These are phyloP conservation scores for Microplitis manilae DNA, from an alignment of 2,888 invertebrate genomes.

Conservation along the genomic window DNA sequence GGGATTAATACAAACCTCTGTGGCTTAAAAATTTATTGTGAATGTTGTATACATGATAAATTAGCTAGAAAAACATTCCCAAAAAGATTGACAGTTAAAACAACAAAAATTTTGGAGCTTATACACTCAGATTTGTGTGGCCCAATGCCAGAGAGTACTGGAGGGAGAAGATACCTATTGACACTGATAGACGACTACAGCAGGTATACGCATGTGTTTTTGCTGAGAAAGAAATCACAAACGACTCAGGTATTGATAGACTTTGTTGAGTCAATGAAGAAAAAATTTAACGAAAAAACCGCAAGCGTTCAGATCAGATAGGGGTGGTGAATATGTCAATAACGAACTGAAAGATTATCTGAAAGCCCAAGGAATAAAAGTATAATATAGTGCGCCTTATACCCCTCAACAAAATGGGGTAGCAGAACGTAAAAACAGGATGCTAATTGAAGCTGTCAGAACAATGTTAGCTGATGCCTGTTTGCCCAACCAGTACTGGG, in stretches of 20 bases:
- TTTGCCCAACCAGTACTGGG: conserved; percentile 40
- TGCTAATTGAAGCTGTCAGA: conserved; percentile 50
- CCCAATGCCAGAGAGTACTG: conserved; percentile 55
- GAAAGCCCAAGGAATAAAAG: conserved; percentile 53
- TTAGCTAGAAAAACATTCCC: conserved; percentile 53
- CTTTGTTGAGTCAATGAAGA: conserved; percentile 25
- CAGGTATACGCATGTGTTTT: conserved; percentile 53
- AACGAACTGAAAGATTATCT: conserved; percentile 49
- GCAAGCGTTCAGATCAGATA: conserved; percentile 50
- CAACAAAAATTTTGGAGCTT: conserved; percentile 25
- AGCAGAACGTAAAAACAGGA: conserved; percentile 56
- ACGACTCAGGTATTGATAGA: conserved; percentile 33
- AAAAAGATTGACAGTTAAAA: conserved; percentile 39
- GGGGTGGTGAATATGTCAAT: conserved; percentile 42
- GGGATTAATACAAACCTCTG: not conserved
- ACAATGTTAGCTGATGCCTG: conserved; percentile 41
- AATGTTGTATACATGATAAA: conserved; percentile 55
- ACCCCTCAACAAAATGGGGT: conserved; percentile 61
- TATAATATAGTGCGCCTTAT: conserved; percentile 52
- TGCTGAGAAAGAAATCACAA: conserved; percentile 49
- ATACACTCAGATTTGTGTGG: conserved; percentile 60
- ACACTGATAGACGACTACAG: conserved; percentile 62
- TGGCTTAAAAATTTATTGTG: conserved; percentile 34
- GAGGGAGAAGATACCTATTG: conserved; percentile 56
- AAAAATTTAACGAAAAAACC: conserved; percentile 39